Percentiles rank a stretch among this genome's conserved stretches.
Conservation (phyloP, 2,888 invertebrate species). For the Lasioglossum figueresi region DNA sequence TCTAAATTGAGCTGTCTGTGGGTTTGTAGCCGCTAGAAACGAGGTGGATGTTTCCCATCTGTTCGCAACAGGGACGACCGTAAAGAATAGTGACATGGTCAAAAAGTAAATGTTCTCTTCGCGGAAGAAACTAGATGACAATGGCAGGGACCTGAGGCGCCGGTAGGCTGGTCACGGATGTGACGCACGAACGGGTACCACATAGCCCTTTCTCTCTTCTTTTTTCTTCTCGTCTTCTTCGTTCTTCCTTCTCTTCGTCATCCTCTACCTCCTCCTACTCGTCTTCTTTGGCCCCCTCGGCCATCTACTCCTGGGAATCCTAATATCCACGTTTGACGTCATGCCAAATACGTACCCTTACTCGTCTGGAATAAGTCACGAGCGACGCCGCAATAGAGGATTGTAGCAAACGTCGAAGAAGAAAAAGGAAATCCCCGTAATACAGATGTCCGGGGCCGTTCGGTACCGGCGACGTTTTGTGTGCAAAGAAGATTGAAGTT, state of each 20-base stretch:
- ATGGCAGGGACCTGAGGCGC: constrained; percentile 56
- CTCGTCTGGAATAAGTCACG: constrained; percentile 80
- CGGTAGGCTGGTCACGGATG: constrained; percentile 82
- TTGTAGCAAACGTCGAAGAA: constrained; percentile 56
- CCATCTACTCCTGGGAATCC: constrained; percentile 78
- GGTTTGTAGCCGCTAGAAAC: neutral
- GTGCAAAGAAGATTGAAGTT: constrained; percentile 28
- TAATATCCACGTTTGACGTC: constrained; percentile 83
- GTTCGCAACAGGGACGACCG: constrained; percentile 9
- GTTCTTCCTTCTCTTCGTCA: neutral
- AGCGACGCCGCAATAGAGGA: constrained; percentile 64
- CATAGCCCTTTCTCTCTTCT: constrained; percentile 65
- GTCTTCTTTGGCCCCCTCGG: constrained; percentile 68
- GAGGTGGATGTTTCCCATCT: neutral
- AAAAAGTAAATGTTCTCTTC: constrained; percentile 56
- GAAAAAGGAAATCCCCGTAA: constrained; percentile 44
- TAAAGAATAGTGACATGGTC: constrained; percentile 49
- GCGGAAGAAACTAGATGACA: constrained; percentile 55
- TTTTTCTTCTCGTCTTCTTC: constrained; percentile 11
- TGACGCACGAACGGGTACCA: constrained; percentile 79
- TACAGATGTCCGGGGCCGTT: constrained; percentile 56
- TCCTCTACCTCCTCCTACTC: constrained; percentile 51
- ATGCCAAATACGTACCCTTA: constrained; percentile 82
- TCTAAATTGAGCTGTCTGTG: neutral
- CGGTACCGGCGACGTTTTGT: constrained; percentile 65